phyloP scores from a whole-genome alignment of 2,113 vertebrate genomes.

The Eurypyga helias region DNA sequence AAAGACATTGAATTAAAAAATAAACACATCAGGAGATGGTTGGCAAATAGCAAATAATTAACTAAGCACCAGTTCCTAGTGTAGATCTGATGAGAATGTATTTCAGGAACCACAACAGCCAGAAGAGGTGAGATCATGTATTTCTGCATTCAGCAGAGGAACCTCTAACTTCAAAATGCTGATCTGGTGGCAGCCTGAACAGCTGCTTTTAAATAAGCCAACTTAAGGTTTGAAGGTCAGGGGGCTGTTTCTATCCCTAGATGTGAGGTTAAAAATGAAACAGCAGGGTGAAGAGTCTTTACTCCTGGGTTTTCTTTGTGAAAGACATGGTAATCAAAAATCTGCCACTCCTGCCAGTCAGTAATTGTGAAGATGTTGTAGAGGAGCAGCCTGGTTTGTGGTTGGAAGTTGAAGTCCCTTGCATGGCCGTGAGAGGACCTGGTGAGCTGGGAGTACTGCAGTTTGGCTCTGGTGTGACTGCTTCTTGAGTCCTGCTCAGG shows the following conservation, averaged over 20 bases:
- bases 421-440: accelerated
- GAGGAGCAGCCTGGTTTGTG: neutral
- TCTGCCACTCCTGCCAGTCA: neutral
- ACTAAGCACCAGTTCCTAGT: neutral
- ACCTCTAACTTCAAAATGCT: neutral
- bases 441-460: neutral
- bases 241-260: neutral
- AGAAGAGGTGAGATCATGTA: neutral
- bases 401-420: neutral
- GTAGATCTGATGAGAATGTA: neutral
- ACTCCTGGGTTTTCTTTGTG: neutral
- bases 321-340: neutral
- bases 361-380: accelerated
- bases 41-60: neutral
- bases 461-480: neutral
- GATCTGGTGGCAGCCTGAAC: neutral
- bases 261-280: neutral
- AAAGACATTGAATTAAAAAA: neutral
- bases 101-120: neutral
- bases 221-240: neutral
- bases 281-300: neutral
- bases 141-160: neutral
- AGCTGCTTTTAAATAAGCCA: neutral
- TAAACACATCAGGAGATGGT: neutral
- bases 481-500: neutral